Conservation (phyloP, 2,113 vertebrate genomes). For the Podarcis cretensis region DNA sequence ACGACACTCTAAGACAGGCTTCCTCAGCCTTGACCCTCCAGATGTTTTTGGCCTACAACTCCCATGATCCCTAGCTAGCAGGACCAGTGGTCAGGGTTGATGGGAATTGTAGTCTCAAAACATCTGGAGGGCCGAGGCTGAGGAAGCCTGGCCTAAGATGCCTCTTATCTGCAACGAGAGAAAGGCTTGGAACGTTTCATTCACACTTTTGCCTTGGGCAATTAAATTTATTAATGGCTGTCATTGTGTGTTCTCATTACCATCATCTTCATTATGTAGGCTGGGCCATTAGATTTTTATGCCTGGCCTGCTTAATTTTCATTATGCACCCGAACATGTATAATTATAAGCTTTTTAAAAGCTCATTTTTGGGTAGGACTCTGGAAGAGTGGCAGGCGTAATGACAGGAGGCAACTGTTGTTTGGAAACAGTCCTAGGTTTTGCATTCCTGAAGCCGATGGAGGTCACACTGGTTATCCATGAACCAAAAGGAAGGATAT, state of each 20-base stretch:
- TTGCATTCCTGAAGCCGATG: conserved; percentile 5
- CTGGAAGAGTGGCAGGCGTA: conserved; percentile 35
- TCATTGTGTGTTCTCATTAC: conserved; percentile 8
- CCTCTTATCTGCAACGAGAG: not conserved
- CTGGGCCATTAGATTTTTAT: conserved; percentile 19
- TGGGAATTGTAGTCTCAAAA: no score
- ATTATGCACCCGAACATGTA: conserved; percentile 41
- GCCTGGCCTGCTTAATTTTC: conserved; percentile 36
- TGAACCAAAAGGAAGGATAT: conserved; percentile 23
- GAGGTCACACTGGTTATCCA: conserved; percentile 44
- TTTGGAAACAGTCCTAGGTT: conserved; percentile 25
- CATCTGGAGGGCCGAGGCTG: no score
- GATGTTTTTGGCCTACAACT: no score
- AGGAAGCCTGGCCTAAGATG: not conserved
- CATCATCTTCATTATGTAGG: not conserved
- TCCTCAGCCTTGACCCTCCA: no score
- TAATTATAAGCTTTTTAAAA: conserved; percentile 52
- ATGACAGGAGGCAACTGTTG: conserved; percentile 1
- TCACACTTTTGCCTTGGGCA: not conserved
- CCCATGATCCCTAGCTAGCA: no score
- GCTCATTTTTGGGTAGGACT: conserved; percentile 37
- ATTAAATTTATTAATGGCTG: conserved; percentile 17
- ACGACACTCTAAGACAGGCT: not conserved
- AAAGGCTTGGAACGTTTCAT: not conserved
- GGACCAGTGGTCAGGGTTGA: no score